phyloP scores from a whole-genome alignment of 2,797 vertebrate species.

The Ammospiza maritima region DNA sequence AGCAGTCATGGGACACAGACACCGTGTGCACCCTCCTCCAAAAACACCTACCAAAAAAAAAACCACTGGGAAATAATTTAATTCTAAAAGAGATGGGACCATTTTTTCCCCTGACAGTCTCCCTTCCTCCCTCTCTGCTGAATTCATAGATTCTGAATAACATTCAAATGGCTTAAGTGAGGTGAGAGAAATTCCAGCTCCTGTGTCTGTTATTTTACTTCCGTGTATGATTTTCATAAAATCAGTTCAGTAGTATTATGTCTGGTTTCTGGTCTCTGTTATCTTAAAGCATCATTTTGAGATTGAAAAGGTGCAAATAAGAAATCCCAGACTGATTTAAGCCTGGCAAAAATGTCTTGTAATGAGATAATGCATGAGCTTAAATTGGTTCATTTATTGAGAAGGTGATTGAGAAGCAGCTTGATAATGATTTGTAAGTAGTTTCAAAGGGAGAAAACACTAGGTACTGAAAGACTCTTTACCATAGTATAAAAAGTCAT shows the following conservation, averaged over 20 bases:
- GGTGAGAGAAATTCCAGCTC: neutral
- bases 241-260: neutral
- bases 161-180: neutral
- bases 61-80: neutral
- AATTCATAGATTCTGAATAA: neutral
- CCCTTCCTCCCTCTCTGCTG: neutral
- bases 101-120: neutral
- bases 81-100: neutral
- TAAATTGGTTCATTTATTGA: neutral
- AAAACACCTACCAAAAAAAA: neutral
- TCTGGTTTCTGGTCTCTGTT: neutral
- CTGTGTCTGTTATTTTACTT: neutral
- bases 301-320: neutral
- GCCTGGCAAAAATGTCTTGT: neutral
- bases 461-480: neutral
- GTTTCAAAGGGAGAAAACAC: neutral
- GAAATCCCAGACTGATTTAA: neutral
- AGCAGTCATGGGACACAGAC: neutral
- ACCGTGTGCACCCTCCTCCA: accelerated
- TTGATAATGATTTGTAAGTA: neutral
- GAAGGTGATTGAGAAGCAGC: neutral
- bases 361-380: neutral
- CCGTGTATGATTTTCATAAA: neutral
- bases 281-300: neutral
- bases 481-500: neutral